These are phyloP conservation scores for Limosa lapponica DNA, from an alignment of 2,797 vertebrate species.

Conservation along the genomic window DNA sequence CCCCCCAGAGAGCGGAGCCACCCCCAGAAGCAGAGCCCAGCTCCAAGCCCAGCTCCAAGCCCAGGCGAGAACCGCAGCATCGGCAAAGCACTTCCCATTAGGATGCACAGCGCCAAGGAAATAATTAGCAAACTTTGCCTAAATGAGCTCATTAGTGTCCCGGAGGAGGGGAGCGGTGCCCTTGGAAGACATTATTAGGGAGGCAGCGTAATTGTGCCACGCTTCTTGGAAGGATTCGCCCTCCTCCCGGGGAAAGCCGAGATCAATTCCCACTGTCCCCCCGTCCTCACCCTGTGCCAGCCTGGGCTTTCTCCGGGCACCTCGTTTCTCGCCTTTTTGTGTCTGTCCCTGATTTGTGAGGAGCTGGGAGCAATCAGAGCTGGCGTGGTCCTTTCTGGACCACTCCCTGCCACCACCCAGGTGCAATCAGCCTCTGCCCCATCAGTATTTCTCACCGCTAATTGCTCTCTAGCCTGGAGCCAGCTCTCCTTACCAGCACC, in stretches of 20 bases:
- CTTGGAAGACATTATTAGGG: background rate
- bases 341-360: background rate
- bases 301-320: accelerated
- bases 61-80: accelerated
- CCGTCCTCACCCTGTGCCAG: background rate
- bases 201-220: background rate
- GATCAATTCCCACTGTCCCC: background rate
- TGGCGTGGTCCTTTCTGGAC: accelerated
- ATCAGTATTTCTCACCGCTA: accelerated
- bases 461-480: background rate
- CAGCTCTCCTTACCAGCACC: background rate
- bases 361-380: background rate
- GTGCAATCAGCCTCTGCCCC: background rate
- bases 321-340: background rate
- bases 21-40: background rate
- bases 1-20: accelerated
- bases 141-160: background rate
- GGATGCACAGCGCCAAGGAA: background rate
- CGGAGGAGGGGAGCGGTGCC: background rate
- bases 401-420: background rate
- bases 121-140: background rate
- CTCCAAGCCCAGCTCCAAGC: background rate
- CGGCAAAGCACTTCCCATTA: background rate
- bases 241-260: background rate
- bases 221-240: background rate